Evolutionary conservation across 2,888 invertebrate species (phyloP).

Genomic region (Acanthosoma haemorrhoidale): DNA sequence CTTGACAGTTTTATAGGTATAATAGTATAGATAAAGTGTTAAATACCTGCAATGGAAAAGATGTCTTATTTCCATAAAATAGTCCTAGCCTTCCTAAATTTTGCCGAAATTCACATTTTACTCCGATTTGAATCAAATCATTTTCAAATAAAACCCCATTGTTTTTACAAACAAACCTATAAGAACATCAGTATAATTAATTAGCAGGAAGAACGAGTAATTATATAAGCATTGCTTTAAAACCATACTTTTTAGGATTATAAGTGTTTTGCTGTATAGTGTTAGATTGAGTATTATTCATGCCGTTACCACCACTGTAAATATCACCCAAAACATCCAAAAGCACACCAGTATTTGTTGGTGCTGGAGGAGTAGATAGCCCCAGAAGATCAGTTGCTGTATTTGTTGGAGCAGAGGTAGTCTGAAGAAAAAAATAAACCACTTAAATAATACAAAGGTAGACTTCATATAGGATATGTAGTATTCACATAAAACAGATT

Average conservation of each 20-base stretch:
- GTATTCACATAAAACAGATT: too few relatives aligned
- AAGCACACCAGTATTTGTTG: slow-evolving; percentile 62
- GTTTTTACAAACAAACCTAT: slow-evolving; percentile 86
- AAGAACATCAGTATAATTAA: slow-evolving; percentile 38
- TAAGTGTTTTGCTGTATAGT: slow-evolving; percentile 58
- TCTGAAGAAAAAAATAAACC: too few relatives aligned
- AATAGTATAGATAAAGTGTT: not conserved
- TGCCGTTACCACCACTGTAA: slow-evolving; percentile 72
- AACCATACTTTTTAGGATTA: slow-evolving; percentile 74
- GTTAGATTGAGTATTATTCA: slow-evolving; percentile 48
- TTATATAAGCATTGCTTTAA: not conserved
- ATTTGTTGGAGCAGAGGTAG: slow-evolving; percentile 39
- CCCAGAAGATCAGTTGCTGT: slow-evolving; percentile 77
- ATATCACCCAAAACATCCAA: slow-evolving; percentile 89
- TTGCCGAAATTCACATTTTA: slow-evolving; percentile 93
- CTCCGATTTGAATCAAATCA: slow-evolving; percentile 94
- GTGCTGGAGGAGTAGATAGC: slow-evolving; percentile 78
- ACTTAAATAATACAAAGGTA: too few relatives aligned
- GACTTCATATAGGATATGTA: too few relatives aligned
- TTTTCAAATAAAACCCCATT: slow-evolving; percentile 98
- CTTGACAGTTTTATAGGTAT: too few relatives aligned
- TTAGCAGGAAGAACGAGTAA: not conserved
- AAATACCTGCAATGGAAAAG: slow-evolving; percentile 60
- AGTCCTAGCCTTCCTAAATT: slow-evolving; percentile 92
- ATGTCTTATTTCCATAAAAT: slow-evolving; percentile 98